Base-by-base conservation (phyloP, 2,797 vertebrate species). In the Telmatherina bonti region DNA sequence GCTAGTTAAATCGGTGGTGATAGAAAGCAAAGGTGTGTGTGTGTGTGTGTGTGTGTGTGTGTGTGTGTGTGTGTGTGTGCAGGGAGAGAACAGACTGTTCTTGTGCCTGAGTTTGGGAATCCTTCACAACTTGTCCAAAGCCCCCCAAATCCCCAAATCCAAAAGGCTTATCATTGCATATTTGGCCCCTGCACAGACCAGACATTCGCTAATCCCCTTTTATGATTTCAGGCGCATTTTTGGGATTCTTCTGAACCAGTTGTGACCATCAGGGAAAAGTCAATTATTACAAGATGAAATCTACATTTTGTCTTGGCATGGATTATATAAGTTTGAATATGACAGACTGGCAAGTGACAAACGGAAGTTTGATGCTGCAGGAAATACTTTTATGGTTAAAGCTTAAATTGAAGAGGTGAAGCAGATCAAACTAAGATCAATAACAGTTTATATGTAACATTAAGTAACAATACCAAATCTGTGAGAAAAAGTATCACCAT, bases 141-240 rank as follows among this genome's bases (percentile, higher is more conserved):
- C 22, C 18, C 47, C 47, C 66, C 81, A 3, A 31, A 31, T 81
- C 66, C 82, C 57, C 24, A 64, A 72, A 85, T 72, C 83, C 82
- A 85, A 72, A 81, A 72, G 86, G 86, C 85, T 91, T 93, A 91
- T 91, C 76, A 69, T 86, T 67, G 82, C 85, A 87, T 86, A 85
- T 89, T 89, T 90, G 83, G 85, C 86, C 72, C 64, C 61, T 65
- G 51, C 86, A 87, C 59, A 67, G 85, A 79, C 76, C 70, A 85
- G 87, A 79, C 86, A 80, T 65, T 61, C 8, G 29, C 72, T 91
- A 93, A 93, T 93, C 91, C 87, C 84, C 78, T 75, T 88, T 86
- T 78, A 91, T 90, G 85, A 93, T 93, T 93, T 88, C 82, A 84
- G 79, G 63, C 70, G 81, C 86, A 92, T 93, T 91, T 91, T 83